phyloP scores from a whole-genome alignment of 2,113 vertebrate genomes.

The Atlantisia rogersi region DNA sequence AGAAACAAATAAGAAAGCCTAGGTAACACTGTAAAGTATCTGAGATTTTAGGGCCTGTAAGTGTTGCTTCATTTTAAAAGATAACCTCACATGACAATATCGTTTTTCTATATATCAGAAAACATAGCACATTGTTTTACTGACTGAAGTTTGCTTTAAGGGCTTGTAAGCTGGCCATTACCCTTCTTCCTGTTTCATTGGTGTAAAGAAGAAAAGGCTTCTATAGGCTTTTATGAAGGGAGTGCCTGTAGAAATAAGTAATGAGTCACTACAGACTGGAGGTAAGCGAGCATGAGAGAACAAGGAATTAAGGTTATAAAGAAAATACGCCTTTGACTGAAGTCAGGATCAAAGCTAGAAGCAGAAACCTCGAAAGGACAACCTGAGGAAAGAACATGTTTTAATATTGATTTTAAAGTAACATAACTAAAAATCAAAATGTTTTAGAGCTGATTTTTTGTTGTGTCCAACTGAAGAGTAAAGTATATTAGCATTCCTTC shows the following conservation, averaged over 20 bases:
- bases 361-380: neutral
- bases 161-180: neutral
- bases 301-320: neutral
- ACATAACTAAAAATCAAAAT: neutral
- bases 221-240: neutral
- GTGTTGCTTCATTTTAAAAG: neutral
- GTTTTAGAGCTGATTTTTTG: neutral
- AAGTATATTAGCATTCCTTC: neutral
- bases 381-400: neutral
- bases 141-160: neutral
- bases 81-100: neutral
- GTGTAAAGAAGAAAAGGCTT: neutral
- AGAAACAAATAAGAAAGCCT: neutral
- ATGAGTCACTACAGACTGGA: neutral
- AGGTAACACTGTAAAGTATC: neutral
- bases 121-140: neutral
- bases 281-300: neutral
- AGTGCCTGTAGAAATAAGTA: slow-evolving; percentile 6
- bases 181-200: neutral
- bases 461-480: neutral
- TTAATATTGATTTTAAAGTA: neutral
- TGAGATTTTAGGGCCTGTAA: neutral
- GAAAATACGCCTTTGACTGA: neutral
- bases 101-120: neutral
- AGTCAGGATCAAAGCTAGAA: neutral